Evolutionary conservation across 2,797 vertebrate species (phyloP), one percentile per base, ranked within the genome.

Genomic region (Knipowitschia caucasica): DNA sequence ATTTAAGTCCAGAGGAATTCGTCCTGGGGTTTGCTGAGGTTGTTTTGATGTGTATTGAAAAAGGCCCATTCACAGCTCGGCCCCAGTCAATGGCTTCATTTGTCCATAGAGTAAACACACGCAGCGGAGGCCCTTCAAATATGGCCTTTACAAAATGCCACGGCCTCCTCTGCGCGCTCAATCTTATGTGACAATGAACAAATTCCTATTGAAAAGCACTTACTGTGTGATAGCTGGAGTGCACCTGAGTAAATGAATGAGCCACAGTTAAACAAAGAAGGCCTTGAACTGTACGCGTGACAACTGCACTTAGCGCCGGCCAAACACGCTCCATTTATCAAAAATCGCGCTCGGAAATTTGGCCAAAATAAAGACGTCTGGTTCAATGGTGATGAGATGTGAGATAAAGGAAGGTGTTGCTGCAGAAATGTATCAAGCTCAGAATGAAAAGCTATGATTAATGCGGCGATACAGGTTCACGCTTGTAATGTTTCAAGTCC

Each of bases 101-200:
- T 91, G 89, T 91, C 85, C 85, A 69, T 65, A 87, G 85, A 80
- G 88, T 87, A 91, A 91, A 91, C 84, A 89, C 78, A 70, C 62
- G 38, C 76, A 50, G 75, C 81, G 81, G 84, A 89, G 86, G 86
- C 78, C 85, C 25, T 84, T 89, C 85, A 87, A 82, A 88, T 86
- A 82, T 78, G 87, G 86, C 79, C 82, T 81, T 81, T 85, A 79
- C 69, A 84, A 86, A 45, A 85, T 73, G 84, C 82, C 83, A 73
- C 71, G 77, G 75, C 80, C 79, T 71, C 71, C 78, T 64, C 21
- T 25, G 73, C 8, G 44, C 77, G 75, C 80, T 89, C 86, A 80
- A 78, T 87, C 87, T 87, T 84, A 52, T 77, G 79, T 83, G 85
- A 89, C 86, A 89, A 87, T 88, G 86, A 86, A 87, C 84, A 86